Evolutionary conservation across 2,113 vertebrate species (phyloP).

Genomic region (Melanotaenia duboulayi): DNA sequence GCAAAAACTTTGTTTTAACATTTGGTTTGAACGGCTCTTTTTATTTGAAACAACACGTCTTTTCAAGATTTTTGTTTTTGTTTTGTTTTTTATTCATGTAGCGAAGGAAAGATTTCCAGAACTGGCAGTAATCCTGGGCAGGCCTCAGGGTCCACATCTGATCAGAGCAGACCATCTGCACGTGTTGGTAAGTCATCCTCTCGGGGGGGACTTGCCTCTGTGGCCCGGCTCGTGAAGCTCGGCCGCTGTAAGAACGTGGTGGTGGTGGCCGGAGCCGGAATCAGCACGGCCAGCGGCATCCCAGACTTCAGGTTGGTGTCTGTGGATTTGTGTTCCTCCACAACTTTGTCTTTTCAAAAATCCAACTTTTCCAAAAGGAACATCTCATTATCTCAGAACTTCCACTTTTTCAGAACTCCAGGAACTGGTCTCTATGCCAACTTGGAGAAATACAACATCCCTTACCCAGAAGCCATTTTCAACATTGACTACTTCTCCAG

Average conservation of each 20-base stretch:
- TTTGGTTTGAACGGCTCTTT: too few relatives aligned
- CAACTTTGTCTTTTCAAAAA: too few relatives aligned
- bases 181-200: constrained; percentile 14
- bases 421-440: constrained; percentile 85
- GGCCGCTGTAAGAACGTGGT: constrained; percentile 81
- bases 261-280: constrained; percentile 85
- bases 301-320: constrained; percentile 83
- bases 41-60: too few relatives aligned
- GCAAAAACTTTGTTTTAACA: too few relatives aligned
- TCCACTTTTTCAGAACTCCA: constrained; percentile 72
- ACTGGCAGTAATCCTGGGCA: background rate
- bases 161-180: background rate
- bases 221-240: constrained; percentile 82
- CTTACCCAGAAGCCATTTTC: constrained; percentile 83
- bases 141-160: constrained; percentile 20
- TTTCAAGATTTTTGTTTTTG: too few relatives aligned
- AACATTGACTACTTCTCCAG: constrained; percentile 84
- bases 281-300: constrained; percentile 86
- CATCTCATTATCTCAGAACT: background rate
- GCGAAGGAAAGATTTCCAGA: constrained; percentile 55
- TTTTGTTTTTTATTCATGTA: constrained; percentile 37
- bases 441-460: constrained; percentile 81
- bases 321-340: background rate
- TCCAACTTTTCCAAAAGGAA: too few relatives aligned
- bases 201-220: constrained; percentile 68